Conservation (phyloP, 2,113 vertebrate species). For the Grammatotria lemairii region DNA sequence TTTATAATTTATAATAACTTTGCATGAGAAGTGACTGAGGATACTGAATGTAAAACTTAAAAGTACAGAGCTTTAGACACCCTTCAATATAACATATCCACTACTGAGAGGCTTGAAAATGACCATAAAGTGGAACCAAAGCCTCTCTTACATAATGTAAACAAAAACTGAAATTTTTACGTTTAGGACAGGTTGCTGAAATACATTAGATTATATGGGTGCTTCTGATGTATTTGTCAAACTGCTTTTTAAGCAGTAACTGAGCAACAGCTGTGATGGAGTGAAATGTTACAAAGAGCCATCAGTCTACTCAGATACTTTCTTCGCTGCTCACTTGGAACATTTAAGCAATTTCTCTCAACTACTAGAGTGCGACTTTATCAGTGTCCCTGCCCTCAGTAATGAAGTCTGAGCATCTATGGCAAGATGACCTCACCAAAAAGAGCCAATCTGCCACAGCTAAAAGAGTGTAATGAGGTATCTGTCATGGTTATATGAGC, state of each 20-base stretch:
- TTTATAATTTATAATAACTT: background rate
- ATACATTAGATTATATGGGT: background rate
- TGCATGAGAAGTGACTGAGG: background rate
- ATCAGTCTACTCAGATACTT: background rate
- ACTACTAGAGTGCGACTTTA: background rate
- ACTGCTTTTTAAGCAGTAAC: background rate
- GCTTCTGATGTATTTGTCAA: background rate
- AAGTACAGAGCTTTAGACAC: background rate
- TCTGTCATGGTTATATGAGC: background rate
- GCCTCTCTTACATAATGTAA: background rate
- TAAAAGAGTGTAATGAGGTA: background rate
- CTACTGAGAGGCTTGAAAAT: background rate
- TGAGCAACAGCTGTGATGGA: background rate
- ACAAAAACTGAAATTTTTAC: background rate
- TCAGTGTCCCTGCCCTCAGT: background rate
- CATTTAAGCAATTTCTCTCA: background rate
- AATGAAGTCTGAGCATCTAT: constrained; percentile 30
- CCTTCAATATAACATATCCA: background rate
- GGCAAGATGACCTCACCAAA: constrained; percentile 33
- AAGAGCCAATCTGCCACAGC: background rate
- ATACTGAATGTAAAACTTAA: background rate
- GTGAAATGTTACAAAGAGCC: background rate
- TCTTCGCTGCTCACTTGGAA: background rate
- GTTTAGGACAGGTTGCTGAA: background rate
- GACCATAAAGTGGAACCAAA: background rate